Base-by-base conservation (phyloP, 2,888 invertebrate species). In the Deilephila porcellus region DNA sequence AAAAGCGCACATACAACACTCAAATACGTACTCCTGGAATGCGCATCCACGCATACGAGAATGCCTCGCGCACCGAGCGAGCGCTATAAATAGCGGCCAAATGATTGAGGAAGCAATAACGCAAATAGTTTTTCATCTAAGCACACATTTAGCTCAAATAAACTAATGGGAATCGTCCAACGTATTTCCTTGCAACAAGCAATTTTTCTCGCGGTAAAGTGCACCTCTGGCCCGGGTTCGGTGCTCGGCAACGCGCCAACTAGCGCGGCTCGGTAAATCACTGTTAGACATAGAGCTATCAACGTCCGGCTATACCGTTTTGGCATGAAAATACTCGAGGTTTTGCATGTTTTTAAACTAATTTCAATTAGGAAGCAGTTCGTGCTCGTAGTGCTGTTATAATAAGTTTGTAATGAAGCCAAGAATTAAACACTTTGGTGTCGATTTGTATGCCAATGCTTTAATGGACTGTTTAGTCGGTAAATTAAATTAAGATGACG, bases 181-280 rank as follows among this genome's bases (percentile, higher is more conserved):
- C 80, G 78, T 79, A 82, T 81, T 79, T 83, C 83, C 79, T 81
- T 72, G 74, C 77, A 81, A 62, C 63, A 34, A 73, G 88, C 88
- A 87, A 90, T 91, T 90, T 91, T 91, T 89, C 88, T 87, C 82
- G 72, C 79, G 78, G 86, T 79, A 88, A 87, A 89, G 86, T 89
- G 88, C 87, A 87, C 82, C 83, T 84, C 81, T 83, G 82, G 80
- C 82, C 82, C 81, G 88, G 87, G 88, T 90, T 90, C 88, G 90
- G 89, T 85, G 87, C 83, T 87, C 88, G 91, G 92, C 92, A 91
- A 60, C 76, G 81, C 82, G 92, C 92, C 93, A 92, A 93, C 88
- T 90, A 85, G 90, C 88, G 85, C 89, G 87, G 85, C 20, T 64
- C 76, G 56, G 74, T 81, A 80, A 78, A 81, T 81, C 79, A 77